phyloP scores from a whole-genome alignment of 2,797 vertebrate species.

The Myripristis jacobus region DNA sequence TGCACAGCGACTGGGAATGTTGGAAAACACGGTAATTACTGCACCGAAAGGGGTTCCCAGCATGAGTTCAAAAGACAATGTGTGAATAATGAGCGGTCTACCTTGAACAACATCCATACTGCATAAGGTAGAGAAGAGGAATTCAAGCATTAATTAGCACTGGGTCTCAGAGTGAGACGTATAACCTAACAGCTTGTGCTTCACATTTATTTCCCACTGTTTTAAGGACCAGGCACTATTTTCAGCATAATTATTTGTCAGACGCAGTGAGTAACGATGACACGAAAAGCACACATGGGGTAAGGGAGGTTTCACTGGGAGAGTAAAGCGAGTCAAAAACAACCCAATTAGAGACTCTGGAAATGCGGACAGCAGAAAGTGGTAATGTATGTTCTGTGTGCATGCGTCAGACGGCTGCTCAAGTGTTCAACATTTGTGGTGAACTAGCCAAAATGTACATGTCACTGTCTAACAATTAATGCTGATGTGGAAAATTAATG shows the following conservation, averaged over 20 bases:
- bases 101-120: not conserved
- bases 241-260: constrained; percentile 10
- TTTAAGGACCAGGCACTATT: not conserved
- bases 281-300: not conserved
- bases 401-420: constrained; percentile 14
- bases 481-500: not conserved
- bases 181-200: not conserved
- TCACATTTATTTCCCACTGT: not conserved
- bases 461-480: not conserved
- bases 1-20: no score
- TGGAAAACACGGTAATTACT: no score
- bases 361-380: not conserved
- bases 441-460: not conserved
- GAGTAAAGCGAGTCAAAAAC: constrained; percentile 18
- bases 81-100: not conserved
- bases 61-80: not conserved
- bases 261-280: constrained; percentile 1
- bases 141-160: no score
- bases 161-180: no score
- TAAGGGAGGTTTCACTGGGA: constrained; percentile 2
- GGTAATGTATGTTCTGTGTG: not conserved
- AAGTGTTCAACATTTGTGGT: no score
- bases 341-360: constrained; percentile 16
- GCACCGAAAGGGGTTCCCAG: no score
- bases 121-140: not conserved